Base-by-base conservation (phyloP, 2,113 vertebrate genomes). In the Ancistrus triradiatus region DNA sequence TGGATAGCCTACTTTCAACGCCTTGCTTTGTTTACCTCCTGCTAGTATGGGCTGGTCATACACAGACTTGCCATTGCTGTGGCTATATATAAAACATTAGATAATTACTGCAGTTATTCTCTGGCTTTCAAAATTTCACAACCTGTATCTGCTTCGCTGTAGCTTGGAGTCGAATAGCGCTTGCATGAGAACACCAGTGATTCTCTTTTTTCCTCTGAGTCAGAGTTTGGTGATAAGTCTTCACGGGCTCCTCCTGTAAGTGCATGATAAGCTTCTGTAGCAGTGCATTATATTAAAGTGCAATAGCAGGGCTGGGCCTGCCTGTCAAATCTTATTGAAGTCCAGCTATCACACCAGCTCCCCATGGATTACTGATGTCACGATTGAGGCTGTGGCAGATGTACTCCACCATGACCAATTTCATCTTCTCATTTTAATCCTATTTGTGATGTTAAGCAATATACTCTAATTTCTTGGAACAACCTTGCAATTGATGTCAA, bases 221-320 rank as follows among this genome's bases (percentile, higher is more conserved):
- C 65, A 43, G 69, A 77, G 70, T 64, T 77, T 48, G 68, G 59
- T 72, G 80, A 84, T 83, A 81, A 81, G 73, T 83, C 83, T 66
- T 80, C 82, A 80, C 81, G 76, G 78, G 73, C 74, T 76, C 67
- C 69, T 79, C 53, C 81, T 85, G 82, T 63, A 47, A 68, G 69
- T 69, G 47, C 49, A 64, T 75, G 82, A 87, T 87, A 87, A 84
- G 78, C 68, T 62, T 31, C 42, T 6, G 62, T 68, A 53, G 72
- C 63, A 37, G 77, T 15, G 3, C 15, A 14, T 27, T 55, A 46
- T 55, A 27, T 42, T 69, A 18, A 40, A 70, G 56, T 27, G 22
- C 57, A 24, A 15, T 59, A 19, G 35, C 22, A 31, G 19, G 50
- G 68, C 75, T 69, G 48, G 18, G 56, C 63, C 68, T 61, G 59